These are phyloP conservation scores for Caenorhabditis macrosperma DNA, from an alignment of 2,888 invertebrate genomes.

Conservation along the genomic window DNA sequence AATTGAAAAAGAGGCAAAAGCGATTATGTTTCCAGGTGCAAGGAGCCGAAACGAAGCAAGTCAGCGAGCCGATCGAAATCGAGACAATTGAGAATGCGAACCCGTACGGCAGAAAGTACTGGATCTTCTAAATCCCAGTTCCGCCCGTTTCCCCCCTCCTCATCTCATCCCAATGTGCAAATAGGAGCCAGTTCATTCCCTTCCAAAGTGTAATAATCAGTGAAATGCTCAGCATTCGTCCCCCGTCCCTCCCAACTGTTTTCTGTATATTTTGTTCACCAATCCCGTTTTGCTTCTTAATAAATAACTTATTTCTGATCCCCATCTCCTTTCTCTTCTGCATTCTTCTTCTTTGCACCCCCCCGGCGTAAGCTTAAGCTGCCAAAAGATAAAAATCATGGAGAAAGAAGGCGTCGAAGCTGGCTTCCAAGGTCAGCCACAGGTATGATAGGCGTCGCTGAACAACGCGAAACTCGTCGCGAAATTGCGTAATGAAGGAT, in stretches of 20 bases:
- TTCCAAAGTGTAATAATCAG: constrained; percentile 45
- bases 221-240: constrained; percentile 32
- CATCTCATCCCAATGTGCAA: constrained; percentile 57
- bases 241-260: constrained; percentile 15
- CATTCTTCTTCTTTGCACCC: neutral
- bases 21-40: constrained; percentile 37
- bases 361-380: constrained; percentile 16
- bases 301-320: constrained; percentile 43
- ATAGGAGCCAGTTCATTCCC: constrained; percentile 41
- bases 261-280: constrained; percentile 22
- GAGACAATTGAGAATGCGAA: constrained; percentile 38
- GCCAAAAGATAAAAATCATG: constrained; percentile 46
- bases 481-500: constrained; percentile 54
- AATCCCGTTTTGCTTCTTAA: constrained; percentile 23
- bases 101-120: constrained; percentile 44
- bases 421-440: constrained; percentile 46
- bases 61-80: constrained; percentile 46
- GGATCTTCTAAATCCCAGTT: constrained; percentile 36
- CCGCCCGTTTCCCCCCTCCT: neutral
- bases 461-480: constrained; percentile 50
- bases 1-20: too few species aligned
- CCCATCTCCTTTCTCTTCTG: neutral
- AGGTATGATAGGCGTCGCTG: constrained; percentile 55
- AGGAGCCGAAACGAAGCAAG: constrained; percentile 49
- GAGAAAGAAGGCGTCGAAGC: constrained; percentile 30